Evolutionary conservation across 2,113 vertebrate species (phyloP).

Genomic region (Aphyosemion australe): DNA sequence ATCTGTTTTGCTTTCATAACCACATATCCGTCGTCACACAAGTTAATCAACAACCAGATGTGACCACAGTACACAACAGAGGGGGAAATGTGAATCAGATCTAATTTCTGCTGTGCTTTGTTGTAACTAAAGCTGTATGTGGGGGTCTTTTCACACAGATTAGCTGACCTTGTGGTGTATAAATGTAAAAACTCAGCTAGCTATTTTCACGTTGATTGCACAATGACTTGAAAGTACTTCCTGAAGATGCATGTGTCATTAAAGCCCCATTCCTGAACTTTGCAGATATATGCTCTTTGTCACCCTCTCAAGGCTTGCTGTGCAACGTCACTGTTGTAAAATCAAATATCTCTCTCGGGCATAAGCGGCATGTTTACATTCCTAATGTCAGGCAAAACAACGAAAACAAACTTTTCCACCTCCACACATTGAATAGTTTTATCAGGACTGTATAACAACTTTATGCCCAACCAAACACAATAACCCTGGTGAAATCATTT

Average conservation of each 20-base stretch:
- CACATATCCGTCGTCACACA: not conserved
- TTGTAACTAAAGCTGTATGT: not conserved
- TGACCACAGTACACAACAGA: conserved; percentile 11
- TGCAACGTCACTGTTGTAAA: too few relatives aligned
- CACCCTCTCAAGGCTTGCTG: too few relatives aligned
- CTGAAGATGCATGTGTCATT: not conserved
- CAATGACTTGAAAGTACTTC: not conserved
- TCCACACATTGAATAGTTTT: too few relatives aligned
- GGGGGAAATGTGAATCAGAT: conserved; percentile 3
- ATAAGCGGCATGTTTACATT: too few relatives aligned
- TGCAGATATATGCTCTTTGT: too few relatives aligned
- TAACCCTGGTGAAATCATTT: too few relatives aligned
- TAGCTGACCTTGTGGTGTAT: not conserved
- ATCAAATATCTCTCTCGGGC: too few relatives aligned
- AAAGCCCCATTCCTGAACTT: too few relatives aligned
- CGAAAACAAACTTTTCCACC: too few relatives aligned
- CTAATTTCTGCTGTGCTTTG: not conserved
- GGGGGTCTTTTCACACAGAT: not conserved
- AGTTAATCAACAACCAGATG: conserved; percentile 55
- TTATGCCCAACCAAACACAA: too few relatives aligned
- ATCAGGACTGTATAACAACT: too few relatives aligned
- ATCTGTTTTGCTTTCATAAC: conserved; percentile 29
- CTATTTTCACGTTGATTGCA: not conserved
- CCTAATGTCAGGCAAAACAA: too few relatives aligned
- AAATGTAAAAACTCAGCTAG: not conserved